Evolutionary conservation across 2,797 vertebrate species (phyloP), one percentile per base, ranked within the genome.

Genomic region (Spinus pinus): DNA sequence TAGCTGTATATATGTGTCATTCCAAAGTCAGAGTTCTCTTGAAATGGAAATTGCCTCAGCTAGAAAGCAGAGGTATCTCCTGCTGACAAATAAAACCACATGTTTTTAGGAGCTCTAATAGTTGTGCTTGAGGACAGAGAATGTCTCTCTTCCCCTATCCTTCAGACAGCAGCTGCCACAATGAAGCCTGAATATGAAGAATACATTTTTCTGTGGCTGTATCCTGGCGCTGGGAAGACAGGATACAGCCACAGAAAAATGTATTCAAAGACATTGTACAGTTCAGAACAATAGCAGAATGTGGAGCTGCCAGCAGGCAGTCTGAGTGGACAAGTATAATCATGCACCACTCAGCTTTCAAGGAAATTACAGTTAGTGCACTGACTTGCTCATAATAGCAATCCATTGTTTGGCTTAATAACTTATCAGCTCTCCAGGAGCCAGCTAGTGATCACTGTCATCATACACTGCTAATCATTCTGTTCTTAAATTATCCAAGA

Each of bases 391-490:
- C 90, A 81, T 95, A 93, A 95, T 96, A 94, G 95, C 46, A 0
- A 79, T 72, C 93, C 92, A 93, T 95, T 96, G 95, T 96, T 96
- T 95, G 83, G 86, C 90, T 91, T 96, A 95, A 95, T 96, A 95
- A 95, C 93, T 94, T 93, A 94, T 22, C 92, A 93, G 81, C 93
- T 96, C 81, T 95, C 84, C 90, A 95, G 93, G 92, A 96, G 85
- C 78, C 75, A 92, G 84, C 92, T 57, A 90, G 92, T 83, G 79
- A 96, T 96, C 90, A 89, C 86, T 96, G 93, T 94, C 93, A 90
- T 87, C 88, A 51, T 28, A 73, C 58, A 53, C 94, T 88, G 86
- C 90, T 95, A 89, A 97, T 96, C 93, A 95, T 85, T 87, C 84
- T 81, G 57, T 73, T 91, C 93, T 89, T 67, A 67, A 31, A 94